Conservation (phyloP, 2,113 vertebrate genomes). For the Telmatochromis brichardi region DNA sequence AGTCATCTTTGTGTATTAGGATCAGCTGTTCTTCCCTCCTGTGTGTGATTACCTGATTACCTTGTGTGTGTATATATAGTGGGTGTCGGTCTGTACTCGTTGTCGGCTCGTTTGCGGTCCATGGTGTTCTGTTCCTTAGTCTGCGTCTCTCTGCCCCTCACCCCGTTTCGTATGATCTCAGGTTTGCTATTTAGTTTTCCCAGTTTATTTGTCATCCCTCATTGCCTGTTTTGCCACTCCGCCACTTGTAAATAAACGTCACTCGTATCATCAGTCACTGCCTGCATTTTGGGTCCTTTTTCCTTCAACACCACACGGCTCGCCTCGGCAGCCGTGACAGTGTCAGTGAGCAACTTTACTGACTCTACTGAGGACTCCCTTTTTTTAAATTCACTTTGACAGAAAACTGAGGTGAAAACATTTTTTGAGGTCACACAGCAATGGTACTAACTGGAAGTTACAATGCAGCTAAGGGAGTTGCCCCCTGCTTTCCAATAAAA, state of each 20-base stretch:
- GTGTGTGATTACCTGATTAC: background rate
- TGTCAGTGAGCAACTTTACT: background rate
- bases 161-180: accelerated
- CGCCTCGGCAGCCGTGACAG: accelerated
- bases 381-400: background rate
- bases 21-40: background rate
- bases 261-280: background rate
- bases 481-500: background rate
- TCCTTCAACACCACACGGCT: accelerated
- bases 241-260: background rate
- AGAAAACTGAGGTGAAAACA: background rate
- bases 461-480: background rate
- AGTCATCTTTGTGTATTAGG: accelerated
- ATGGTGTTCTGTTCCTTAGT: background rate
- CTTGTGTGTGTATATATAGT: background rate
- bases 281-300: background rate
- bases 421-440: background rate
- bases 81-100: accelerated
- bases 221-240: background rate
- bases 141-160: accelerated
- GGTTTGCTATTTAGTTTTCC: accelerated
- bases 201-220: background rate
- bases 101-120: accelerated
- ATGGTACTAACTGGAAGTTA: background rate
- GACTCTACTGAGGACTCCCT: background rate